Evolutionary conservation across 2,113 vertebrate species (phyloP), one percentile per base, ranked within the genome.

Genomic region (Mormyrus lacerda): DNA sequence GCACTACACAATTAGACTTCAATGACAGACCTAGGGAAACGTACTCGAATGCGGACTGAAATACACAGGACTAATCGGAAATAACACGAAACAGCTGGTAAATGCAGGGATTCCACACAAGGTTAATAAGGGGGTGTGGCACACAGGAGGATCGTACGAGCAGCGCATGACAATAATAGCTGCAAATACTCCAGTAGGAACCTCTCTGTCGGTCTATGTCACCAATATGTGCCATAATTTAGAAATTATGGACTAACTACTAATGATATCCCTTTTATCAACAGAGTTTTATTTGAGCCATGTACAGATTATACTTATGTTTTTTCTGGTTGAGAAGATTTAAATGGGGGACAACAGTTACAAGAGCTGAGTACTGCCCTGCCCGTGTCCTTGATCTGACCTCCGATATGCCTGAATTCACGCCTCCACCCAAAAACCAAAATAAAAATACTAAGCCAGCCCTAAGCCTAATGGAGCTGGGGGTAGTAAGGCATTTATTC

Each of bases 401-500:
- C 50, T 87, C 61, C 51, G 4, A 19, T 53, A 50, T 27, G 85
- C 85, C 85, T 47, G 48, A 53, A 87, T 51, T 53, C 53, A 87
- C 55, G 61, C 51, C 87, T 61, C 3, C 42, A n/a, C 55, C 87
- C 48, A 87, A 45, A 65, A n/a, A 8, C 0, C 47, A 86, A 86
- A 51, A 86, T 31, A 86, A n/a, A 3, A 51, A 31, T 4, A 8
- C 24, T 13, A 86, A 53, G 21, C 87, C 90, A 92, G 91, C 91
- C 92, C 61, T 88, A 89, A 92, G 91, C 89, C 91, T 94, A 94
- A 94, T 93, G 92, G 93, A 93, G 91, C 91, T 51, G 89, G 89
- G 10, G 8, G 24, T n/a, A 11, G n/a, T 69, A 19, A 31, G 45
- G 61, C 4, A 45, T 21, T 48, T 48, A 42, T 73, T 35, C 50